Conservation (phyloP, 2,113 vertebrate species). For the Corydoras maculifer region DNA sequence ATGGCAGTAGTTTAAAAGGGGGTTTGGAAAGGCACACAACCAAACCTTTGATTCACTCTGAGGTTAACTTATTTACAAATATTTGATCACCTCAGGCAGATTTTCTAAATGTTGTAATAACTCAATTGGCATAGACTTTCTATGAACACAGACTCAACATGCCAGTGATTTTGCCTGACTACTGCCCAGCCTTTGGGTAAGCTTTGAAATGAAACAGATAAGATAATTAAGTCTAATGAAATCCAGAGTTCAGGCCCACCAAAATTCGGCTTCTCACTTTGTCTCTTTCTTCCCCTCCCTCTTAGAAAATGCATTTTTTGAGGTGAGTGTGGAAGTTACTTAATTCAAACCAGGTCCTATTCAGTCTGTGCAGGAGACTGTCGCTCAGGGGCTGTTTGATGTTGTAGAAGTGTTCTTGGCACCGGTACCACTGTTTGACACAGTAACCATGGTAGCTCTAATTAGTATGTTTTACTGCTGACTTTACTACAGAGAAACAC, state of each 20-base stretch:
- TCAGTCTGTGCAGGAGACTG: slow-evolving; percentile 75
- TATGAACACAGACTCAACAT: slow-evolving; percentile 87
- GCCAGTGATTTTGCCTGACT: slow-evolving; percentile 79
- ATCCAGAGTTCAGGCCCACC: slow-evolving; percentile 81
- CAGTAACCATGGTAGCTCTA: slow-evolving; percentile 93
- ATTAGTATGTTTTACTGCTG: slow-evolving; percentile 96
- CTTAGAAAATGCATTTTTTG: slow-evolving; percentile 90
- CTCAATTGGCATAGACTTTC: slow-evolving; percentile 81
- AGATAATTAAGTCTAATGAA: slow-evolving; percentile 99
- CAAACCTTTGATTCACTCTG: slow-evolving; percentile 71
- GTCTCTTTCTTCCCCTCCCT: slow-evolving; percentile 54
- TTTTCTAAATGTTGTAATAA: slow-evolving; percentile 94
- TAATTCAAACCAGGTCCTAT: slow-evolving; percentile 95
- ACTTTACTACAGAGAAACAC: slow-evolving; percentile 97
- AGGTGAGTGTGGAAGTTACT: slow-evolving; percentile 78
- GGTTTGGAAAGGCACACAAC: slow-evolving; percentile 36
- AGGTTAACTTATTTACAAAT: slow-evolving; percentile 91
- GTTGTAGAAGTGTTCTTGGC: slow-evolving; percentile 87
- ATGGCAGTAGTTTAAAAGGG: slow-evolving; percentile 4
- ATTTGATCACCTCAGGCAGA: slow-evolving; percentile 95
- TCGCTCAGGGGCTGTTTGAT: slow-evolving; percentile 96
- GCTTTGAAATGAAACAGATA: slow-evolving; percentile 98
- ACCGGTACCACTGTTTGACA: slow-evolving; percentile 84
- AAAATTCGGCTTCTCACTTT: slow-evolving; percentile 58
- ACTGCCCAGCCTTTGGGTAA: slow-evolving; percentile 93